These are phyloP conservation scores for Melopsittacus undulatus DNA, from an alignment of 2,797 vertebrate species.

Conservation along the genomic window DNA sequence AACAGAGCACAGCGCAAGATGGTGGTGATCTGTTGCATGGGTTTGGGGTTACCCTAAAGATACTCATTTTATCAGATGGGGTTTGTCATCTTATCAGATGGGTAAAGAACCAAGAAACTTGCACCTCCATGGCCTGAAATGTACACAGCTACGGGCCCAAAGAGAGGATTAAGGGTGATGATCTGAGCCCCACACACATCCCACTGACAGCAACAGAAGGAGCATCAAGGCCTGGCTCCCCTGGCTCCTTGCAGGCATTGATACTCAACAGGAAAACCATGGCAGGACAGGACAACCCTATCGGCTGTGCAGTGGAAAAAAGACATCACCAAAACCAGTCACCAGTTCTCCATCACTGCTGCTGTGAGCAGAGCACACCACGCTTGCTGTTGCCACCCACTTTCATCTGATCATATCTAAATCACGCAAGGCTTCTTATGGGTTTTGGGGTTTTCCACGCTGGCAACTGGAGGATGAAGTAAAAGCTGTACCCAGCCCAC, in stretches of 20 bases:
- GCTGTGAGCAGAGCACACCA: not conserved
- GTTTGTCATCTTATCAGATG: not conserved
- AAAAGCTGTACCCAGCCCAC: not conserved
- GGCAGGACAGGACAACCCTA: constrained; percentile 27
- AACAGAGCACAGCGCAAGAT: not conserved
- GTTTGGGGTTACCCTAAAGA: not conserved
- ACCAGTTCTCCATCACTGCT: not conserved
- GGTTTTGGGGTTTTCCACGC: not conserved
- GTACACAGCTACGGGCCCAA: fast-evolving
- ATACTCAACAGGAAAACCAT: constrained; percentile 12
- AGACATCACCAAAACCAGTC: constrained; percentile 7
- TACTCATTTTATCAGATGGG: not conserved
- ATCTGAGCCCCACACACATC: not conserved
- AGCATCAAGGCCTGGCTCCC: not conserved
- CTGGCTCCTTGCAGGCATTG: not conserved
- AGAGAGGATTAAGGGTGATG: not conserved
- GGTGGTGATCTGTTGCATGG: not conserved
- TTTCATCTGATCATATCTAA: constrained; percentile 19
- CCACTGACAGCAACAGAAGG: not conserved
- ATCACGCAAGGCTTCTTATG: not conserved
- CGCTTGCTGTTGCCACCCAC: not conserved
- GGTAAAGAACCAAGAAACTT: not conserved
- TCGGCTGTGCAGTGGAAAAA: constrained; percentile 49
- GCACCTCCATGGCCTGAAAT: fast-evolving
- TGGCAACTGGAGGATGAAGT: not conserved